Base-by-base conservation (phyloP, 2,797 vertebrate genomes). In the Megalops cyprinoides region DNA sequence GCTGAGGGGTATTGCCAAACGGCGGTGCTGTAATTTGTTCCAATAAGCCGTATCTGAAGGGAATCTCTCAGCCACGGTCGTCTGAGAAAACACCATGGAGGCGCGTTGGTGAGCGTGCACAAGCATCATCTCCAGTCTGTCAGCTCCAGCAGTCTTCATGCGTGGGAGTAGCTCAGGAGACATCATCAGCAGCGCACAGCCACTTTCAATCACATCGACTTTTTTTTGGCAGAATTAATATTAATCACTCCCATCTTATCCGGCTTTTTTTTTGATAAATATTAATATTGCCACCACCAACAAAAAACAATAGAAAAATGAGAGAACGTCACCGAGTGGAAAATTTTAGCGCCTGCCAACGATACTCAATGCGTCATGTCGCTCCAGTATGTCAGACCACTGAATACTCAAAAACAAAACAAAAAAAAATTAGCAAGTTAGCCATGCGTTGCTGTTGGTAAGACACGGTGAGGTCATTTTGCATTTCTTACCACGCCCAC, bases 131-230 rank as follows among this genome's bases (percentile, higher is more conserved):
- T 67, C 42, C 20, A 37, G 49, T 28, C 75, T 42, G 44, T 79
- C 56, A 28, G n/a, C 34, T 37, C 7, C 5, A 23, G 5, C 55
- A 25, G 69, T 80, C 25, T 82, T 87, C 28, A 87, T 37, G 90
- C 82, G 90, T 90, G 87, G 92, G 92, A 89, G 92, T 90, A 76
- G 88, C 92, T 91, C 91, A 84, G 88, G 90, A 92, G 90, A 93
- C 88, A 89, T 90, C 88, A 91, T 87, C 90, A 90, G 88, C 87
- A 88, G 88, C 92, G 89, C 85, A 84, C 86, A 88, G 79, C 89
- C 89, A 89, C 90, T 87, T 93, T 93, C 91, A 93, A 92, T 93
- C 92, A 91, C 87, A 86, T 82, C n/a, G 39, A 42, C n/a, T 53
- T 90, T 31, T 46, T 67, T 67, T 42, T 49, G 25, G 28, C 39